Percentiles rank a stretch among this genome's conserved stretches.
phyloP scores from a whole-genome alignment of 1,140 invertebrate species.

The Drosophila arizonae region DNA sequence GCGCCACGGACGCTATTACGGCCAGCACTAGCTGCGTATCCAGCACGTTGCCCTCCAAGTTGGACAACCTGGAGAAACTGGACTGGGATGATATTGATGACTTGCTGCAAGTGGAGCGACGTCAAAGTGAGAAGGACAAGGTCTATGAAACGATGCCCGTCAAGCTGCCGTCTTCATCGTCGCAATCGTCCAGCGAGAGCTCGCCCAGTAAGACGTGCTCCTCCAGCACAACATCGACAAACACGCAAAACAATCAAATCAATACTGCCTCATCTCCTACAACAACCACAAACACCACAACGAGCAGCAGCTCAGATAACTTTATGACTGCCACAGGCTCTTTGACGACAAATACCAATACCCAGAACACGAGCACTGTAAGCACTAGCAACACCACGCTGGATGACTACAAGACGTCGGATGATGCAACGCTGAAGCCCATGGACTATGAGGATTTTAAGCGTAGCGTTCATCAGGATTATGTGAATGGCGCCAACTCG shows the following conservation, averaged over 20 bases:
- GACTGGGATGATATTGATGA: slow-evolving; percentile 89
- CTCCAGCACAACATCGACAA: slow-evolving; percentile 60
- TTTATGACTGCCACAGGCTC: slow-evolving; percentile 79
- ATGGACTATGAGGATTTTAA: slow-evolving; percentile 82
- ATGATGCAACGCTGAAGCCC: slow-evolving; percentile 78
- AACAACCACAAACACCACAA: slow-evolving; percentile 49
- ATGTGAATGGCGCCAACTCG: slow-evolving; percentile 78
- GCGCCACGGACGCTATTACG: slow-evolving; percentile 47
- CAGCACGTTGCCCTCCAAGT: slow-evolving; percentile 87
- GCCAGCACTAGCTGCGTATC: slow-evolving; percentile 84
- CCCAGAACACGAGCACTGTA: slow-evolving; percentile 66
- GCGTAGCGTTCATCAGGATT: slow-evolving; percentile 78
- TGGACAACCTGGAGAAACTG: slow-evolving; percentile 86
- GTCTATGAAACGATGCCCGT: slow-evolving; percentile 89
- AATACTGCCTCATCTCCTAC: slow-evolving; percentile 48
- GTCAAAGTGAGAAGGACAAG: slow-evolving; percentile 86
- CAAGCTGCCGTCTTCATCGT: slow-evolving; percentile 86
- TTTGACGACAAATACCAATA: slow-evolving; percentile 65
- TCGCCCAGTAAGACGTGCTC: slow-evolving; percentile 69
- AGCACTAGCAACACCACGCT: slow-evolving; percentile 65
- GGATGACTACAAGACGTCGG: slow-evolving; percentile 69
- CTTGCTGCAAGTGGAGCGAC: slow-evolving; percentile 87
- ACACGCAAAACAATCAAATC: slow-evolving; percentile 49
- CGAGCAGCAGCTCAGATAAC: slow-evolving; percentile 66
- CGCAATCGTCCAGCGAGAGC: slow-evolving; percentile 78